Percentiles rank a stretch among this genome's conserved stretches.
Conservation (phyloP, 1,140 invertebrate species). For the Zaprionus gabonicus region DNA sequence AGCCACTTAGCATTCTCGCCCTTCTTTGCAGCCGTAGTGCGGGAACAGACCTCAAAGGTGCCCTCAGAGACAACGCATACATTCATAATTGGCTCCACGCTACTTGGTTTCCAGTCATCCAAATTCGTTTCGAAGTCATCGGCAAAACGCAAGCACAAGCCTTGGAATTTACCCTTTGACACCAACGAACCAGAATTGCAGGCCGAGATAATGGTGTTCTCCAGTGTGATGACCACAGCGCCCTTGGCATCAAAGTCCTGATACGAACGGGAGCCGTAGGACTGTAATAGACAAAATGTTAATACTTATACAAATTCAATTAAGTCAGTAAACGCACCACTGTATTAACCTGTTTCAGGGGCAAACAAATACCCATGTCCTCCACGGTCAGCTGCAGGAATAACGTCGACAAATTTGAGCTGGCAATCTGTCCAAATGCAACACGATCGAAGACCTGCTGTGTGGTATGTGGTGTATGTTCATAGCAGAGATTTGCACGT, state of each 20-base stretch:
- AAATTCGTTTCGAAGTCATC: constrained; percentile 98
- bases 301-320: constrained; percentile 36
- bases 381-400: constrained; percentile 97
- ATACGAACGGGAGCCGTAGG: constrained; percentile 88
- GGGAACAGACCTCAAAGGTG: constrained; percentile 98
- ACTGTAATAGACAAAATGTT: constrained; percentile 52
- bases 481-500: constrained; percentile 93
- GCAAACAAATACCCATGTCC: constrained; percentile 98
- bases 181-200: constrained; percentile 92
- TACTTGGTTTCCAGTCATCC: constrained; percentile 98
- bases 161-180: constrained; percentile 92
- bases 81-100: constrained; percentile 95
- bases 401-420: constrained; percentile 93
- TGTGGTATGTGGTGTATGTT: constrained; percentile 89
- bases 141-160: constrained; percentile 96
- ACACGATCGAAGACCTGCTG: constrained; percentile 89
- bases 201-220: constrained; percentile 96
- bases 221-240: constrained; percentile 96
- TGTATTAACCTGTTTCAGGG: constrained; percentile 91
- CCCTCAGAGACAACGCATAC: constrained; percentile 98
- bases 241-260: constrained; percentile 93
- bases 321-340: constrained; percentile 43
- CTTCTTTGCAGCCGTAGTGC: constrained; percentile 92
- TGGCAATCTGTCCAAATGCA: constrained; percentile 90
- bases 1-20: constrained; percentile 99